Evolutionary conservation across 2,797 vertebrate species (phyloP).

Genomic region (Anguilla pacifica): DNA sequence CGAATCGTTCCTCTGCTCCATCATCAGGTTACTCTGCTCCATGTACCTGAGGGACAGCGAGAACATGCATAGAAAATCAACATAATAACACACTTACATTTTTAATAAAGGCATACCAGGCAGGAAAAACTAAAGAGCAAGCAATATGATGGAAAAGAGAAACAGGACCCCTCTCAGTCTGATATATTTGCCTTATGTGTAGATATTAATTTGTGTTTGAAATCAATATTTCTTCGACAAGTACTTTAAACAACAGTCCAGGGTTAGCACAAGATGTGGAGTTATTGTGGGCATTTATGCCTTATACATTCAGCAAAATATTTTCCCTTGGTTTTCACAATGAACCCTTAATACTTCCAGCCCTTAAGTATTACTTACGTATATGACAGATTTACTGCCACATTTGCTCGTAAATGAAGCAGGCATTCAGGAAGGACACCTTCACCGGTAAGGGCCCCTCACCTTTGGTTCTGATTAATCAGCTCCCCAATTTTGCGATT

Average conservation of each 20-base stretch:
- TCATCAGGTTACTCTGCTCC: constrained; percentile 89
- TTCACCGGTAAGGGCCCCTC: constrained; percentile 43
- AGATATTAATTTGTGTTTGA: not conserved
- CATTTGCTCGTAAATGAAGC: not conserved
- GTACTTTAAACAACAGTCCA: not conserved
- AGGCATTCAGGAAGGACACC: not conserved
- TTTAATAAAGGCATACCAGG: constrained; percentile 19
- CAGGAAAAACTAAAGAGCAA: not conserved
- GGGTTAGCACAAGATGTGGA: not conserved
- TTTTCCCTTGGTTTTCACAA: not conserved
- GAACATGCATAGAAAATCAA: not conserved
- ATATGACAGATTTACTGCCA: not conserved
- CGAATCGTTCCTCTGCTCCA: constrained; percentile 91
- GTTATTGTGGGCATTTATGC: not conserved
- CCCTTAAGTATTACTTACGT: not conserved
- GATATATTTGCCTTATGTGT: not conserved
- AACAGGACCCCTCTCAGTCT: not conserved
- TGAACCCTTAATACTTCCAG: not conserved
- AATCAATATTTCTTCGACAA: not conserved
- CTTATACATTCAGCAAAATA: not conserved
- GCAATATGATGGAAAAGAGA: not conserved
- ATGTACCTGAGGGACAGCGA: constrained; percentile 73
- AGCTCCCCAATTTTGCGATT: constrained; percentile 93
- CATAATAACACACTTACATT: not conserved
- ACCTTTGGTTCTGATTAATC: constrained; percentile 95